These are phyloP conservation scores for Antedon mediterranea DNA, from an alignment of 53 echinoderm and acorn worm species.

Conservation along the genomic window DNA sequence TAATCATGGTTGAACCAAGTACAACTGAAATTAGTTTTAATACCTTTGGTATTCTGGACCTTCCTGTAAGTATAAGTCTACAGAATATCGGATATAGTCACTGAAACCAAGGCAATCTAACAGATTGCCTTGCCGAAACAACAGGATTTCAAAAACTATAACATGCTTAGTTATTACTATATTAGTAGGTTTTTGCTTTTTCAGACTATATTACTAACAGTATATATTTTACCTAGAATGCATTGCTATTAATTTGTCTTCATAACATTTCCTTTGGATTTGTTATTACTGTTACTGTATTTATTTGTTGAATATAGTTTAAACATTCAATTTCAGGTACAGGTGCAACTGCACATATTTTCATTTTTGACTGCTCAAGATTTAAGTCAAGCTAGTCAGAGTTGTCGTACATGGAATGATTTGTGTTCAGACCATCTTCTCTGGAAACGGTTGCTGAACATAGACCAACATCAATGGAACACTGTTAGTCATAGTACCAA, in stretches of 20 bases:
- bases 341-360: slow-evolving; percentile 56
- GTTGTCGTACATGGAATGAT: slow-evolving; percentile 36
- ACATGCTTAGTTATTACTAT: too few relatives aligned
- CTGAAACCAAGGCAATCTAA: too few relatives aligned
- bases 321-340: slow-evolving; percentile 37
- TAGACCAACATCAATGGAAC: slow-evolving; percentile 60
- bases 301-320: too few relatives aligned
- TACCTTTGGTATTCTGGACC: neutral
- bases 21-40: neutral
- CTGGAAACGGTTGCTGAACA: slow-evolving; percentile 52
- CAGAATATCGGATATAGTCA: too few relatives aligned
- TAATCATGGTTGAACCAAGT: neutral
- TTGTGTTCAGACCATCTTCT: slow-evolving; percentile 60
- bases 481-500: slow-evolving; percentile 56
- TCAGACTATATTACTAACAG: too few relatives aligned
- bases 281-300: too few relatives aligned
- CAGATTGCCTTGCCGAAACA: too few relatives aligned
- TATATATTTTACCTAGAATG: too few relatives aligned
- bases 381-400: slow-evolving; percentile 38
- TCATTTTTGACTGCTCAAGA: slow-evolving; percentile 56
- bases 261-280: too few relatives aligned
- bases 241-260: too few relatives aligned
- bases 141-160: too few relatives aligned
- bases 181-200: too few relatives aligned
- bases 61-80: neutral